phyloP scores from a whole-genome alignment of 2,113 vertebrate genomes.

The Euleptes europaea region DNA sequence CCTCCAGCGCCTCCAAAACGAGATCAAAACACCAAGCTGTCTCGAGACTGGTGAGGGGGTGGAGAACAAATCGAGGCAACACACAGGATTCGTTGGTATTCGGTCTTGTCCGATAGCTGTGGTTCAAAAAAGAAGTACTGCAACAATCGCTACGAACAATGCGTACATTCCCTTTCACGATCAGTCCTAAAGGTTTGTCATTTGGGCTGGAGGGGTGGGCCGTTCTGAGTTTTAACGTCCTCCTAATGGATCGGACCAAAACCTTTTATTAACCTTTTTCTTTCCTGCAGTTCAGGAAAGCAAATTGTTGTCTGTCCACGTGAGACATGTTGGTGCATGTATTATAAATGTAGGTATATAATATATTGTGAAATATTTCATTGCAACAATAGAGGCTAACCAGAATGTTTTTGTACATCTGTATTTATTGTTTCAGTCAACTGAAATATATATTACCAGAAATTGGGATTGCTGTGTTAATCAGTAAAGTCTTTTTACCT shows the following conservation, averaged over 20 bases:
- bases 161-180: conserved; percentile 50
- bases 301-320: conserved; percentile 67
- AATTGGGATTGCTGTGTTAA: conserved; percentile 41
- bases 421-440: conserved; percentile 69
- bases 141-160: conserved; percentile 44
- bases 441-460: conserved; percentile 51
- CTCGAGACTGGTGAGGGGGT: conserved; percentile 86
- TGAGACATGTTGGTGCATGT: conserved; percentile 78
- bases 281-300: conserved; percentile 63
- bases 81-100: conserved; percentile 1
- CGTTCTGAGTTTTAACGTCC: conserved; percentile 50
- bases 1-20: conserved; percentile 93
- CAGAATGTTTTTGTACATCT: conserved; percentile 73
- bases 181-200: conserved; percentile 30
- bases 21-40: conserved; percentile 94
- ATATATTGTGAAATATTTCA: conserved; percentile 69
- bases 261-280: conserved; percentile 56
- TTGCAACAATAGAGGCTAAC: conserved; percentile 69
- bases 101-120: conserved; percentile 18
- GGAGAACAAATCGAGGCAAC: not conserved
- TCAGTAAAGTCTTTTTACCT: conserved; percentile 42
- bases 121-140: conserved; percentile 48
- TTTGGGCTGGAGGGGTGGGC: conserved; percentile 38
- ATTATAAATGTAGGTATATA: conserved; percentile 72
- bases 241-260: conserved; percentile 76